Base-by-base conservation (phyloP, 1,140 invertebrate species). In the Cheumatopsyche charites region DNA sequence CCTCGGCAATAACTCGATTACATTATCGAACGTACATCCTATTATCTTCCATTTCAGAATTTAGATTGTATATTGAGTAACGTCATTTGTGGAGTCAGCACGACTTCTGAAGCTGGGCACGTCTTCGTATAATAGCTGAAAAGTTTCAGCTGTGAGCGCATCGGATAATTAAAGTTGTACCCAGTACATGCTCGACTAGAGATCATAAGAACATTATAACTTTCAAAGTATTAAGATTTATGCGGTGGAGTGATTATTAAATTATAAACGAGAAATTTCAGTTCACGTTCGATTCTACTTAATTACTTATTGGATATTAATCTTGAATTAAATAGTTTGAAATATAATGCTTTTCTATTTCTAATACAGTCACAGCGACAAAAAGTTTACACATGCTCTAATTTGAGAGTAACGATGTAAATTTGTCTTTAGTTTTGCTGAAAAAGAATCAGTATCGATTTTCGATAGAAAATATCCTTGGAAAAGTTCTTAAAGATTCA, bases 11-110 rank as follows among this genome's bases (percentile, higher is more conserved):
- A 76, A 76, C 74, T 76, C 71, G 73, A 76, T 76, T 73, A 76
- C 26, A 76, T 73, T 73, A 67, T 36, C 70, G 69, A 67, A 62
- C 68, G 61, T 73, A 73, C 69, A 75, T 72, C 71, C 70, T 73
- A 75, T 75, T 75, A 75, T 75, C 74, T 75, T 55, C 71, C 74
- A 75, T 72, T 75, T 73, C 65, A 75, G 73, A 72, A 65, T 72
- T 72, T 75, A 67, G 73, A 75, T 72, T 75, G 73, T 72, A 58
- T 58, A 62, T 61, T 70, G 62, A 61, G 62, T 72, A 66, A 12
- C 25, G 26, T 69, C 62, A 23, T 63, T 65, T 3, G n/a, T n/a
- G 9, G 41, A 26, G 58, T 15, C 13, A 29, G 52, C 7, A 52
- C 49, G 42, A 45, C 49, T 73, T 62, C 19, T 29, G 67, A 70